Base-by-base conservation (phyloP, 2,113 vertebrate species). In the Oreamnos americanus region DNA sequence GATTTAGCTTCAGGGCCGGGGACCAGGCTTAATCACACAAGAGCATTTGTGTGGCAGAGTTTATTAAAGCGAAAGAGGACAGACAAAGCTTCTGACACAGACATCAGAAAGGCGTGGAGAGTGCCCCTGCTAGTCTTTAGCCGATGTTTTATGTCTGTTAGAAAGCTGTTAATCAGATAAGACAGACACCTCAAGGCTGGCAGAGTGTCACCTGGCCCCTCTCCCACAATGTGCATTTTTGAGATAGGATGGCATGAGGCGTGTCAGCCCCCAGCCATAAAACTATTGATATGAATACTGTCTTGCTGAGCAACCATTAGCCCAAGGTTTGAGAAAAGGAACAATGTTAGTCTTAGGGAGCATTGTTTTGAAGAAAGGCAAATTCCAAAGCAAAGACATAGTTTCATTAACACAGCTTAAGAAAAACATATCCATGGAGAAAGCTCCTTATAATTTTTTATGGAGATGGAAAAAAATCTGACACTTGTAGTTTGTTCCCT, bases 21-120 rank as follows among this genome's bases (percentile, higher is more conserved):
- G 19, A 67, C 67, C n/a, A 39, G n/a, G 67, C n/a, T 39, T 71
- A n/a, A 36, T 36, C n/a, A 36, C 9, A 11, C n/a, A 10, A 21
- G 33, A 71, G 10, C 64, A 23, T 36, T 2, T 12, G n/a, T 12
- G 67, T 23, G 10, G 67, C 10, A 3, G 19, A 23, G n/a, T 12
- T 39, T 2, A 23, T 12, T 23, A 12, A 71, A 39, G 19, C 6
- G 19, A 23, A 36, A 23, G n/a, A 39, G 19, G n/a, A 39, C 1
- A 67, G 64, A 13, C 19, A 3, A 12, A 23, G n/a, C 67, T 23
- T 39, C 67, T 12, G n/a, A 23, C n/a, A 1, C 10, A 71, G 67
- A 39, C n/a, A 12, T 71, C n/a, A 6, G 67, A 39, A 71, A 36
- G n/a, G 10, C 9, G 0, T 2, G 5, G n/a, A 12, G n/a, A 6